Evolutionary conservation across 2,113 vertebrate species (phyloP).

Genomic region (Rousettus leschenaultii): DNA sequence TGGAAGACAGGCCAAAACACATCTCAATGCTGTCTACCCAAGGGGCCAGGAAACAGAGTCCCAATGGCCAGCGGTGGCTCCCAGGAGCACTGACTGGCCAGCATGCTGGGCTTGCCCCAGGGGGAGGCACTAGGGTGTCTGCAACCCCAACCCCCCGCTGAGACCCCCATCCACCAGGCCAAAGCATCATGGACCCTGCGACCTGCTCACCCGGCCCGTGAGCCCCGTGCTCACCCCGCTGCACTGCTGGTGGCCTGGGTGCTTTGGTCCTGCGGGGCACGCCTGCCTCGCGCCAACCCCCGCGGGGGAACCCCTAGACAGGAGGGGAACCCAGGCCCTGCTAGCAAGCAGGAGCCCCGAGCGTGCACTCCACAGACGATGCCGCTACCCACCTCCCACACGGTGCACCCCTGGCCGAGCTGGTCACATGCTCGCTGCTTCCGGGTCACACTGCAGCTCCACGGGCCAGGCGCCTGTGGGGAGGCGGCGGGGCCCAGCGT

Average conservation of each 20-base stretch:
- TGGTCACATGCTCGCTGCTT: not conserved
- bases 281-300: not conserved
- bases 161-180: not conserved
- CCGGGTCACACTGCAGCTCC: not conserved
- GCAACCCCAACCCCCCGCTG: not conserved
- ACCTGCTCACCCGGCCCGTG: not conserved
- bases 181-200: not conserved
- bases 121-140: rapidly evolving
- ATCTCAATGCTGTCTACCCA: not conserved
- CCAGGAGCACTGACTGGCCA: rapidly evolving
- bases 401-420: not conserved
- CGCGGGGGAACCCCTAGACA: not conserved
- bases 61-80: not conserved
- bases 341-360: not conserved
- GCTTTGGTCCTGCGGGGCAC: not conserved
- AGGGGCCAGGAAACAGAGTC: not conserved
- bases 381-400: not conserved
- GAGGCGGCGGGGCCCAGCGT: rapidly evolving
- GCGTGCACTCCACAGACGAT: not conserved
- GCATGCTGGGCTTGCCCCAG: not conserved
- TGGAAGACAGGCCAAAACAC: not conserved
- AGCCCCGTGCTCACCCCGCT: not conserved
- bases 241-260: too few relatives aligned
- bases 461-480: not conserved
- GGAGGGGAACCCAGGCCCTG: not conserved